A percentile compares a stretch with the other conserved stretches of the same genome.
Conservation (phyloP, 2,113 vertebrate genomes). For the Ictidomys tridecemlineatus region DNA sequence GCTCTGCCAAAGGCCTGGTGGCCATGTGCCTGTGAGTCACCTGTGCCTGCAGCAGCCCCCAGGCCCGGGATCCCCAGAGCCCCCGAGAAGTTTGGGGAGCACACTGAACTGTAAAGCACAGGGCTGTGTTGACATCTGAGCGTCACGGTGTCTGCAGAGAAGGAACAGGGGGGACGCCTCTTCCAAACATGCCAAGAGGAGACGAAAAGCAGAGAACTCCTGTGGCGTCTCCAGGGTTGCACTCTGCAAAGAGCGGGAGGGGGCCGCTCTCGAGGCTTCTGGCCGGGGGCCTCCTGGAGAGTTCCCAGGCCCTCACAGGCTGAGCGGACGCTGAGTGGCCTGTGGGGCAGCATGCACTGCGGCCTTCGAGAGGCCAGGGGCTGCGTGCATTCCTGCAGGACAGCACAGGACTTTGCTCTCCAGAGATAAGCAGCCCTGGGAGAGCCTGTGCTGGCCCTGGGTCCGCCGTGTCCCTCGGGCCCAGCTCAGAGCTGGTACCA, state of each 20-base stretch:
- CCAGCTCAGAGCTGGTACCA: not conserved
- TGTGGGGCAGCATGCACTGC: rapidly evolving
- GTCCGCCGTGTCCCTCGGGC: not conserved
- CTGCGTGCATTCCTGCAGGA: not conserved
- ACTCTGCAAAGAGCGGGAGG: not conserved
- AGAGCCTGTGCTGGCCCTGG: rapidly evolving
- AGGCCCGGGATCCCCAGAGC: not conserved
- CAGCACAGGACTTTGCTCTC: not conserved
- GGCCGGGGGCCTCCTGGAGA: no score
- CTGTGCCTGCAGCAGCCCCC: not conserved
- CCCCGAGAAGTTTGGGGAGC: not conserved
- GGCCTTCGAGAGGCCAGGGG: no score
- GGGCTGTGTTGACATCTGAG: no score
- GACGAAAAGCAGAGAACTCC: no score
- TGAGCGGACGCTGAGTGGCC: not conserved
- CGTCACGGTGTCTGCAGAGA: not conserved
- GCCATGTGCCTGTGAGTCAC: rapidly evolving
- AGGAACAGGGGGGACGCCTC: not conserved
- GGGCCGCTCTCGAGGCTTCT: not conserved
- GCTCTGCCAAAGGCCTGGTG: not conserved
- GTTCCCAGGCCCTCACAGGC: not conserved
- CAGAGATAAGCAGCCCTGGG: not conserved
- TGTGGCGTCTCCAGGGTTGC: rapidly evolving
- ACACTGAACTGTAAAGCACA: rapidly evolving
- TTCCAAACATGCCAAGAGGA: not conserved